A percentile compares a stretch with the other conserved stretches of the same genome.
Evolutionary conservation across 1,140 invertebrate genomes (phyloP).

Genomic region (Drosophila parabipectinata): DNA sequence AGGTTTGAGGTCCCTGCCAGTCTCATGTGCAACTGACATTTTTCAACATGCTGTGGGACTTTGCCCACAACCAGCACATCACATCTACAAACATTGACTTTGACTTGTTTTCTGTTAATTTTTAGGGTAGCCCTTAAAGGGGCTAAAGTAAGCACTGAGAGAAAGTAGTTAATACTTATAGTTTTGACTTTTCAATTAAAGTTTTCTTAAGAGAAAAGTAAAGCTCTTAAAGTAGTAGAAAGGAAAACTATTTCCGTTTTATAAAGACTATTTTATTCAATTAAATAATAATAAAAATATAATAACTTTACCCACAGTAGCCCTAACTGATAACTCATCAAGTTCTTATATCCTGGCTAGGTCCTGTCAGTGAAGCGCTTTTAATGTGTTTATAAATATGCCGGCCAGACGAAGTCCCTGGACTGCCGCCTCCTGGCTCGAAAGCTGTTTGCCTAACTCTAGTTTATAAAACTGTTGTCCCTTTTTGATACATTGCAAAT

Average conservation of each 20-base stretch:
- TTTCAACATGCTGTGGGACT: constrained; percentile 57
- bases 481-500: constrained; percentile 61
- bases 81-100: constrained; percentile 69
- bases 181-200: not conserved
- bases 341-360: constrained; percentile 26
- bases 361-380: constrained; percentile 54
- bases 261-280: too few relatives aligned
- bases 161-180: not conserved
- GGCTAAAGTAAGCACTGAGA: constrained; percentile 15
- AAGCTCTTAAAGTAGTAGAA: not conserved
- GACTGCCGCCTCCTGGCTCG: constrained; percentile 1
- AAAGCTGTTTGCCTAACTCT: constrained; percentile 19
- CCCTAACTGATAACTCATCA: constrained; percentile 44
- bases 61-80: constrained; percentile 26
- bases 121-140: constrained; percentile 10
- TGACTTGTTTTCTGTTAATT: constrained; percentile 60
- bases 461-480: constrained; percentile 56
- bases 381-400: constrained; percentile 74
- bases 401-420: constrained; percentile 13
- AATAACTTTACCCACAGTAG: not conserved
- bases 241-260: too few relatives aligned
- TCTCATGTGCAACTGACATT: constrained; percentile 64
- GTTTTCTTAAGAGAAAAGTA: not conserved
- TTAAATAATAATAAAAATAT: not conserved
- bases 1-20: constrained; percentile 28